Evolutionary conservation across 2,797 vertebrate species (phyloP), one percentile per base, ranked within the genome.

Genomic region (Rachycentron canadum): DNA sequence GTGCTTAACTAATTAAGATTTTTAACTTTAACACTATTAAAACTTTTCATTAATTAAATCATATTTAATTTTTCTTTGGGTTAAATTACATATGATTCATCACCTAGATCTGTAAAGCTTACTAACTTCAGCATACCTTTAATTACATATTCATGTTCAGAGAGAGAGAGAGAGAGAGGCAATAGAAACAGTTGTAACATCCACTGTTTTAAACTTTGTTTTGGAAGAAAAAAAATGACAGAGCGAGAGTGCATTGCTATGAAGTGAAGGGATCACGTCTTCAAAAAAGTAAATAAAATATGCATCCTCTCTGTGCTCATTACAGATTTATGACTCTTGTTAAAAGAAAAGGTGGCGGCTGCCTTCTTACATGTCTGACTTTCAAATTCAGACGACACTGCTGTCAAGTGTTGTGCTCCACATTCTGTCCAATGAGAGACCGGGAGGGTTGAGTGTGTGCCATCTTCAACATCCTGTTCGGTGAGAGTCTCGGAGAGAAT

Each of bases 281-380:
- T 94, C 91, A 91, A 91, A 93, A 91, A 91, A 92, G 89, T 91
- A 92, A 93, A 94, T 94, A 91, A 94, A 94, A 94, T 93, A 94
- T 94, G 91, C 92, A 92, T 93, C 88, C 90, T 92, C 91, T 91
- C 91, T 90, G 84, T 91, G 91, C 93, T 95, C 93, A 94, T 95
- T 94, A 94, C 92, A 92, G 86, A 95, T 95, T 94, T 92, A 95
- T 95, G 95, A 93, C 89, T 93, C 89, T 87, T 91, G 92, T 93
- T 95, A 93, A 94, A 93, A 93, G 91, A 91, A 92, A 93, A 93
- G 93, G 92, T 90, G 91, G 89, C 90, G 90, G 89, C 85, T 93
- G 90, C 90, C 90, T 92, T 86, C 91, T 88, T 74, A 86, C 89
- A 87, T 83, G 91, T 91, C 89, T 93, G 90, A 91, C 89, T 91